Evolutionary conservation across 2,113 vertebrate genomes (phyloP).

Genomic region (Pseudorasbora parva): DNA sequence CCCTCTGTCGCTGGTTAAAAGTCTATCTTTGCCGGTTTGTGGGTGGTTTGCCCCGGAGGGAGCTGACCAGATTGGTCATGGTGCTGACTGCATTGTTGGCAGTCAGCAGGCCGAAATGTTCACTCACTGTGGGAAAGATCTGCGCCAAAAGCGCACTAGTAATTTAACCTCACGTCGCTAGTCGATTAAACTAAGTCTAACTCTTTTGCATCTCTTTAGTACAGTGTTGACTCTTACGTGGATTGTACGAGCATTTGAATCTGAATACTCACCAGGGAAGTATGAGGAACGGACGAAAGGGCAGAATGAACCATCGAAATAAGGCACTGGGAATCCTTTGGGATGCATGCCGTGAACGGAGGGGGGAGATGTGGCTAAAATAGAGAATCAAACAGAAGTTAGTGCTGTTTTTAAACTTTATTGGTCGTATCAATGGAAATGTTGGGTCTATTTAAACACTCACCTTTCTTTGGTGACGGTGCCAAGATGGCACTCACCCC

Average conservation of each 20-base stretch:
- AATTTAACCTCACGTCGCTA: not conserved
- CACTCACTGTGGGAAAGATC: constrained; percentile 85
- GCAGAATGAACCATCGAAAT: constrained; percentile 92
- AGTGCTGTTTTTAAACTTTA: not conserved
- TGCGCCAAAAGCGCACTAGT: constrained; percentile 41
- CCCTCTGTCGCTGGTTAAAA: constrained; percentile 79
- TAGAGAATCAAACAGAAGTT: constrained; percentile 42
- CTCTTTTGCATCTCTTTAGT: constrained; percentile 30
- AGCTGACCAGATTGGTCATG: constrained; percentile 88
- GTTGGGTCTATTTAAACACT: constrained; percentile 58
- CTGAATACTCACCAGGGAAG: constrained; percentile 86
- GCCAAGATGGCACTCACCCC: constrained; percentile 96
- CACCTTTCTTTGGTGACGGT: constrained; percentile 86
- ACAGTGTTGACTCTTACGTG: constrained; percentile 67
- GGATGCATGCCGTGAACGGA: constrained; percentile 79
- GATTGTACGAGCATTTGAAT: not conserved
- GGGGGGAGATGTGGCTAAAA: constrained; percentile 78
- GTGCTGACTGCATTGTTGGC: constrained; percentile 85
- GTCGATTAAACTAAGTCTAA: constrained; percentile 10
- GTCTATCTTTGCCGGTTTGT: constrained; percentile 76
- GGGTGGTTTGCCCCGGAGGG: constrained; percentile 82
- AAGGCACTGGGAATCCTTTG: constrained; percentile 90
- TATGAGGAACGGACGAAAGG: constrained; percentile 93
- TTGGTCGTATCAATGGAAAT: not conserved
- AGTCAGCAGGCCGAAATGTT: constrained; percentile 74